These are phyloP conservation scores for Pristiophorus japonicus DNA, from an alignment of 2,113 vertebrate species.

Conservation along the genomic window DNA sequence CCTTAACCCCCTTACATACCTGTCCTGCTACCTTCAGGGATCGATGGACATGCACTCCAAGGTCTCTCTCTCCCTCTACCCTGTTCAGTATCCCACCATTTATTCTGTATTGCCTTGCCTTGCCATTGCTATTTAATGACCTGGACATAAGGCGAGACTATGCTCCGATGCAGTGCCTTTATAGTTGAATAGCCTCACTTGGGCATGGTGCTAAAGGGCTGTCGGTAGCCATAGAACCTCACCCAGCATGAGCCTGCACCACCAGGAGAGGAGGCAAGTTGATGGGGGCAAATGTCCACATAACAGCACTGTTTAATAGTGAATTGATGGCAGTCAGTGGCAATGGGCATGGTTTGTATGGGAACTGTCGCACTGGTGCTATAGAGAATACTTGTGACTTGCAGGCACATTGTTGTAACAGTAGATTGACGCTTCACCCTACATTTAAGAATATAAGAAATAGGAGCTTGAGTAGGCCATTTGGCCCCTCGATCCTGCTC, in stretches of 20 bases:
- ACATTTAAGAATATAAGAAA: no score
- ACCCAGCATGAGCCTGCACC: not conserved
- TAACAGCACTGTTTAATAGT: not conserved
- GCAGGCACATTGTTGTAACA: not conserved
- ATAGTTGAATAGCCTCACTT: not conserved
- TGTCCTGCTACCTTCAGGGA: no score
- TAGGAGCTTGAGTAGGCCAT: no score
- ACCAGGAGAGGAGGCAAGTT: not conserved
- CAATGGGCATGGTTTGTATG: not conserved
- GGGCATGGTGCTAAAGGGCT: not conserved
- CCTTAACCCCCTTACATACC: no score
- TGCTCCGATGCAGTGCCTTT: no score
- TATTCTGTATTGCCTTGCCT: no score
- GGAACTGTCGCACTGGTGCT: not conserved
- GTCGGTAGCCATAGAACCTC: not conserved
- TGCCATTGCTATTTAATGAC: not conserved
- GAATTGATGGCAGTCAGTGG: not conserved
- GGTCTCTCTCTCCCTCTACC: no score
- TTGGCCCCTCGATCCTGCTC: no score
- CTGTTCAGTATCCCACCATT: no score
- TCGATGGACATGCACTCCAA: no score
- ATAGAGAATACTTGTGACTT: not conserved
- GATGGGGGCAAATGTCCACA: not conserved
- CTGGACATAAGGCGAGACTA: not conserved
- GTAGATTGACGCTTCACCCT: not conserved